These are phyloP conservation scores for Eutolmus rufibarbis DNA, from an alignment of 2,888 invertebrate genomes.

Conservation along the genomic window DNA sequence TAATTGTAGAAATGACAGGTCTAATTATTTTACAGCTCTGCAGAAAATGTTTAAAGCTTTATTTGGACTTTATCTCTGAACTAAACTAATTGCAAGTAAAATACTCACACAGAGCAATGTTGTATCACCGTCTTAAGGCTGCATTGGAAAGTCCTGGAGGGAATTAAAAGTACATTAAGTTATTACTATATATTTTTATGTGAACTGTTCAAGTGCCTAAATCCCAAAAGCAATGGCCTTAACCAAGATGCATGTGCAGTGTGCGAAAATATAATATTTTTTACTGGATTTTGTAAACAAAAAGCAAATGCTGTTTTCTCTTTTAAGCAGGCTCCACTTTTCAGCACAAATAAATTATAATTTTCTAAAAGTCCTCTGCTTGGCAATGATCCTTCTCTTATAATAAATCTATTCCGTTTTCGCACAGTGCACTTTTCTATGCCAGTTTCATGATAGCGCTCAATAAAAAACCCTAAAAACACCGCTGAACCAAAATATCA, in stretches of 20 bases:
- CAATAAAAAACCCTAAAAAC: not conserved
- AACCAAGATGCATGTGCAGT: not conserved
- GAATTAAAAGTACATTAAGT: not conserved
- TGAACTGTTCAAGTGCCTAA: not conserved
- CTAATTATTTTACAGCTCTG: too few relatives aligned
- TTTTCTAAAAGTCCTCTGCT: too few relatives aligned
- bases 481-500: not conserved
- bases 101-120: slow-evolving; percentile 48
- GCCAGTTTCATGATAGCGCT: not conserved
- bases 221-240: slow-evolving; percentile 15
- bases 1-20: too few relatives aligned
- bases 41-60: not conserved
- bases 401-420: not conserved
- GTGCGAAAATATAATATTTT: not conserved
- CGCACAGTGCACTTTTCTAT: not conserved
- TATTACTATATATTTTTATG: not conserved
- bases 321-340: too few relatives aligned
- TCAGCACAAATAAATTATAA: too few relatives aligned
- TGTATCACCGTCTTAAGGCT: slow-evolving; percentile 47
- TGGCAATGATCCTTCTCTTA: too few relatives aligned
- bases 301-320: too few relatives aligned
- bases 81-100: not conserved
- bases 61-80: not conserved
- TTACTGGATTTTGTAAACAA: too few relatives aligned
- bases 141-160: slow-evolving; percentile 48